phyloP scores from a whole-genome alignment of 2,113 vertebrate genomes.

The Sarotherodon lohbergeri region DNA sequence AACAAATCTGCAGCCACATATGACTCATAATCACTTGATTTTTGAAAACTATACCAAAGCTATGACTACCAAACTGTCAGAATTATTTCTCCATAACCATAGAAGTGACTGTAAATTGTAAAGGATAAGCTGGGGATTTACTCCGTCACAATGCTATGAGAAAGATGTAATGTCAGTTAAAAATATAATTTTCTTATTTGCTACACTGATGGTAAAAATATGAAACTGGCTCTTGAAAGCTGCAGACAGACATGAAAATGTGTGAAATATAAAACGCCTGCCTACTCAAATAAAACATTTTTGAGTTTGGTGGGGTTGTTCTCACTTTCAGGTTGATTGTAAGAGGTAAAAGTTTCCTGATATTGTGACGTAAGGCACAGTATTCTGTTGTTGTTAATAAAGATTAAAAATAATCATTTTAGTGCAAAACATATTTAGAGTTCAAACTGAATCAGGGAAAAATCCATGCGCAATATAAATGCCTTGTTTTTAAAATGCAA shows the following conservation, averaged over 20 bases:
- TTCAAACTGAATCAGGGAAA: background rate
- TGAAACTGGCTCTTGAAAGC: background rate
- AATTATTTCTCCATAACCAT: background rate
- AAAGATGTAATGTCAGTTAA: background rate
- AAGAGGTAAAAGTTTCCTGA: background rate
- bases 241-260: background rate
- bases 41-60: background rate
- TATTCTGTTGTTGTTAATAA: background rate
- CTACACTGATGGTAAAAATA: background rate
- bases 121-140: background rate
- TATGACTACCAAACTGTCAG: background rate
- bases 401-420: background rate
- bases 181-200: background rate
- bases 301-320: background rate
- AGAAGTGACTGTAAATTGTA: background rate
- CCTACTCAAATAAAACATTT: background rate
- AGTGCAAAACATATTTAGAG: background rate
- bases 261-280: background rate
- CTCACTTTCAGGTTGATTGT: background rate
- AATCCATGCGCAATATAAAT: fast-evolving
- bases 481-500: background rate
- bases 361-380: background rate
- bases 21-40: background rate
- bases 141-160: background rate
- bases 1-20: background rate